These are phyloP conservation scores for Oxystoma pomonae DNA, from an alignment of 2,888 invertebrate species.

Conservation along the genomic window DNA sequence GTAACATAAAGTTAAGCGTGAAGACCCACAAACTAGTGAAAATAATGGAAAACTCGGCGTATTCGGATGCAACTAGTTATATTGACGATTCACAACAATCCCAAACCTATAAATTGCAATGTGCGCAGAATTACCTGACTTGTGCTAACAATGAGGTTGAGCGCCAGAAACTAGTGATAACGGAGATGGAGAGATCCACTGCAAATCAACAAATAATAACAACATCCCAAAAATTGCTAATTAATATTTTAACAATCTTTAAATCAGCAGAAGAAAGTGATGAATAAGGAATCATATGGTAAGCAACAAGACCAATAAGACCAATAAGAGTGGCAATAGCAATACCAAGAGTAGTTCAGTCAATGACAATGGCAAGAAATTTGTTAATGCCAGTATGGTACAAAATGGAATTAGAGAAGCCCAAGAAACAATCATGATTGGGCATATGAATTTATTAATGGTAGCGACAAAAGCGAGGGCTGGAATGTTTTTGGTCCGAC, in stretches of 20 bases:
- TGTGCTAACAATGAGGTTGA: not conserved
- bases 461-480: too few relatives aligned
- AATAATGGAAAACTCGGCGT: not conserved
- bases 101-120: not conserved
- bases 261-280: too few relatives aligned
- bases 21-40: not conserved
- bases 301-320: too few relatives aligned
- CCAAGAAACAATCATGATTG: too few relatives aligned
- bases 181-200: not conserved
- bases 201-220: not conserved
- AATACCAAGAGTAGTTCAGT: too few relatives aligned
- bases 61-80: not conserved
- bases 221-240: not conserved
- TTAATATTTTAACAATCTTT: too few relatives aligned
- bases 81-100: not conserved
- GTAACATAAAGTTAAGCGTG: not conserved
- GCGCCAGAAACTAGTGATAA: not conserved
- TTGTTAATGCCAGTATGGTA: too few relatives aligned
- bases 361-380: too few relatives aligned
- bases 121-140: not conserved
- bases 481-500: too few relatives aligned
- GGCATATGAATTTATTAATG: too few relatives aligned
- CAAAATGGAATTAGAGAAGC: not conserved
- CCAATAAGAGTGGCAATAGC: too few relatives aligned
- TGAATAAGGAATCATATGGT: too few relatives aligned